Conservation (phyloP, 2,797 vertebrate species). For the Pseudomugil tenellus region DNA sequence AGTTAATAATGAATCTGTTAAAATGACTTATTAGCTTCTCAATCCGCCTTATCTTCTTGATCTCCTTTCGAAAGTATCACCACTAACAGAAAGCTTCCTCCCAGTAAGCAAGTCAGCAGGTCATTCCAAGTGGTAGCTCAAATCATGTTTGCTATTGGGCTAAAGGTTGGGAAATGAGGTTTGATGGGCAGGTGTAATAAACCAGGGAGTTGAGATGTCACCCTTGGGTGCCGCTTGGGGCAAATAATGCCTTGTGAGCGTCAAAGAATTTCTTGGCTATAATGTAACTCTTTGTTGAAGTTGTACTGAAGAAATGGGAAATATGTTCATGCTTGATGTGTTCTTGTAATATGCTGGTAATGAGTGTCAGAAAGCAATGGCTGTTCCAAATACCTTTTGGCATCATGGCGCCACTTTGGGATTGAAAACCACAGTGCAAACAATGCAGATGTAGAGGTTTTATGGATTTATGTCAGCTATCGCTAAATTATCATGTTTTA, state of each 20-base stretch:
- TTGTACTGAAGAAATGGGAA: conserved; percentile 67
- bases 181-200: conserved; percentile 84
- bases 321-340: conserved; percentile 79
- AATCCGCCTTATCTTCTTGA: conserved; percentile 60
- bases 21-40: conserved; percentile 71
- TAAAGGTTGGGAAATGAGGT: conserved; percentile 53
- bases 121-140: conserved; percentile 54
- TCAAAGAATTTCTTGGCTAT: conserved; percentile 68
- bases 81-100: conserved; percentile 68
- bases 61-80: conserved; percentile 57
- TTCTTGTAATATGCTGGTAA: conserved; percentile 78
- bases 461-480: conserved; percentile 48
- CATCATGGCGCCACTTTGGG: conserved; percentile 46
- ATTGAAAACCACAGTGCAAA: conserved; percentile 58
- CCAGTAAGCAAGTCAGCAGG: conserved; percentile 47
- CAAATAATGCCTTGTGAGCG: conserved; percentile 55
- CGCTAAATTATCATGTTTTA: not conserved
- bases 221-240: conserved; percentile 73
- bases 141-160: conserved; percentile 69
- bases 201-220: conserved; percentile 76
- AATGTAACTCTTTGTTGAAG: conserved; percentile 80
- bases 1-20: conserved; percentile 61
- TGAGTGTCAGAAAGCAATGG: conserved; percentile 72
- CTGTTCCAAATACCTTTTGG: conserved; percentile 75
- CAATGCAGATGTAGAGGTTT: conserved; percentile 46